A percentile compares a stretch with the other conserved stretches of the same genome.
Conservation (phyloP, 2,797 vertebrate species). For the Tenualosa thibaudeaui region DNA sequence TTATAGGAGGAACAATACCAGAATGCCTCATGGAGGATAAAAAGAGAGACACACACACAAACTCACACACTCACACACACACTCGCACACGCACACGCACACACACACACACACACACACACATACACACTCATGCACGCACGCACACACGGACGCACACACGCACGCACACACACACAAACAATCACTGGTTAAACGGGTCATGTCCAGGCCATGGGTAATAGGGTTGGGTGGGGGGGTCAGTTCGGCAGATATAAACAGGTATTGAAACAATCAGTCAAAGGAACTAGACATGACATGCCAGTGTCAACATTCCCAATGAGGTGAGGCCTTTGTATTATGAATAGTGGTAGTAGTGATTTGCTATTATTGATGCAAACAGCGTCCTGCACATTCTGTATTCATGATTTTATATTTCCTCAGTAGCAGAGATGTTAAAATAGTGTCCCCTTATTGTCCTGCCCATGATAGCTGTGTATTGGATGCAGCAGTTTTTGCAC, state of each 20-base stretch:
- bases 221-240: background rate
- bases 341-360: background rate
- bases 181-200: background rate
- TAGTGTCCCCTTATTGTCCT: background rate
- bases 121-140: background rate
- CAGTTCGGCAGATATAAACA: background rate
- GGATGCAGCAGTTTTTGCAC: background rate
- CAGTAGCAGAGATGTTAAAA: background rate
- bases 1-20: background rate
- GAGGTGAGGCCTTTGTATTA: constrained; percentile 13
- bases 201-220: background rate
- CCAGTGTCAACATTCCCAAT: constrained; percentile 8
- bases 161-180: constrained; percentile 1
- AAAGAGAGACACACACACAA: background rate
- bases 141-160: background rate
- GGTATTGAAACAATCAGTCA: constrained; percentile 10
- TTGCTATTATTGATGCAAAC: constrained; percentile 6
- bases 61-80: background rate
- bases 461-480: background rate
- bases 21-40: background rate
- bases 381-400: background rate
- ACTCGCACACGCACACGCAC: background rate
- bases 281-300: constrained; percentile 14
- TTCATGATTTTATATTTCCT: constrained; percentile 25
- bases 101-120: constrained; percentile 9